Base-by-base conservation (phyloP, 2,888 invertebrate species). In the Drosophila mercatorum region DNA sequence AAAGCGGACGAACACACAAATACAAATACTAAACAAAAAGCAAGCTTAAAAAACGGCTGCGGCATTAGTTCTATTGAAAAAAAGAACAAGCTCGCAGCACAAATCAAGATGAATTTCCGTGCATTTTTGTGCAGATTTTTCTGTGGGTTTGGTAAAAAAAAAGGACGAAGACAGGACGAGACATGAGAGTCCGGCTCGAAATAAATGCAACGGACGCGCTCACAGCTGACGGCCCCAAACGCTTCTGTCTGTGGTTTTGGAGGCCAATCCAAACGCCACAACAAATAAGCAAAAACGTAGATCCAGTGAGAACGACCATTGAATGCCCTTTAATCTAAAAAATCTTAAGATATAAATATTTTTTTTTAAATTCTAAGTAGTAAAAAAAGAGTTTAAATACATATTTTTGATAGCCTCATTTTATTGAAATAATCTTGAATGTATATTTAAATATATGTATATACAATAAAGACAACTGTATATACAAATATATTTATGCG, bases 91-190 rank as follows among this genome's bases (percentile, higher is more conserved):
- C 64, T 57, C 62, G 34, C 72, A 75, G 66, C 81, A 79, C 81
- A 86, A 87, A 88, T 87, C 86, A 87, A 85, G 86, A 87, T 83
- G 88, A 87, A 87, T 87, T 86, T 88, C 81, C 81, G 82, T 81
- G 74, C 74, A 86, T 86, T 85, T 85, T 71, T 81, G 86, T 86
- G 80, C 78, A 87, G 84, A 84, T 84, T 84, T 84, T 68, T 76
- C 40, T 70, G 67, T 64, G 61, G 70, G 53, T 68, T 73, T 62
- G 46, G 58, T 41, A 46, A 56, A 51, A 43, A 53, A 65, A 41
- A n/a, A 12, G 28, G 53, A 56, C 5, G 46, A 46, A 68, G 64
- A 70, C 55, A 72, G 71, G 59, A 68, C 62, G 65, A 59, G 71
- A 60, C 53, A 68, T 55, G 51, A 59, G 55, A 56, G 68, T 49